Evolutionary conservation across 2,797 vertebrate genomes (phyloP).

Genomic region (Syndactyla subalaris): DNA sequence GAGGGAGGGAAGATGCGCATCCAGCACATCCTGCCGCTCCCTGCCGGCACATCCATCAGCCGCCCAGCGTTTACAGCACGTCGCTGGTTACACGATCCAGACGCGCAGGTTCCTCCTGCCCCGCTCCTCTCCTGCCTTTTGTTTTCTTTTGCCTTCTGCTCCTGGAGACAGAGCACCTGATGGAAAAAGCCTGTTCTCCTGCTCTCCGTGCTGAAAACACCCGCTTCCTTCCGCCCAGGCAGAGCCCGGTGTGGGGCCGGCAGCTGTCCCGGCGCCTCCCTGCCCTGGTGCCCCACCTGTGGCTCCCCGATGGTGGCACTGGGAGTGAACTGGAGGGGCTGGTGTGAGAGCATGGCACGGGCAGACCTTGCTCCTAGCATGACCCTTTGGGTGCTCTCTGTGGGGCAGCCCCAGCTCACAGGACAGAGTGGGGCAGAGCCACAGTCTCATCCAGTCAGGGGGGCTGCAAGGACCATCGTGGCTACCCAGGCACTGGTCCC

Average conservation of each 20-base stretch:
- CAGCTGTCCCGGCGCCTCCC: not conserved
- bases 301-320: not conserved
- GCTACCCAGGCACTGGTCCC: fast-evolving
- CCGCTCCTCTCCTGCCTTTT: slow-evolving; percentile 28
- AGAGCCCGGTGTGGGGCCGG: not conserved
- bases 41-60: slow-evolving; percentile 69
- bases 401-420: fast-evolving
- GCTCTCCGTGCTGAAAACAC: not conserved
- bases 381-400: not conserved
- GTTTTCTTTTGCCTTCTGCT: slow-evolving; percentile 39
- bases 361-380: fast-evolving
- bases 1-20: not conserved
- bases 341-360: fast-evolving
- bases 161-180: slow-evolving; percentile 59
- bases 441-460: not conserved
- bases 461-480: not conserved
- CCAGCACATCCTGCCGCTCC: slow-evolving; percentile 13
- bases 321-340: not conserved
- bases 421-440: not conserved
- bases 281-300: not conserved
- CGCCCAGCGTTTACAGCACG: slow-evolving; percentile 62
- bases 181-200: slow-evolving; percentile 57
- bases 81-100: slow-evolving; percentile 73
- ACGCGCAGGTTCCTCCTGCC: slow-evolving; percentile 49
- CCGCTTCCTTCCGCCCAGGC: slow-evolving; percentile 38